Conservation (phyloP, 1,140 invertebrate species). For the Tyrophagus putrescentiae region DNA sequence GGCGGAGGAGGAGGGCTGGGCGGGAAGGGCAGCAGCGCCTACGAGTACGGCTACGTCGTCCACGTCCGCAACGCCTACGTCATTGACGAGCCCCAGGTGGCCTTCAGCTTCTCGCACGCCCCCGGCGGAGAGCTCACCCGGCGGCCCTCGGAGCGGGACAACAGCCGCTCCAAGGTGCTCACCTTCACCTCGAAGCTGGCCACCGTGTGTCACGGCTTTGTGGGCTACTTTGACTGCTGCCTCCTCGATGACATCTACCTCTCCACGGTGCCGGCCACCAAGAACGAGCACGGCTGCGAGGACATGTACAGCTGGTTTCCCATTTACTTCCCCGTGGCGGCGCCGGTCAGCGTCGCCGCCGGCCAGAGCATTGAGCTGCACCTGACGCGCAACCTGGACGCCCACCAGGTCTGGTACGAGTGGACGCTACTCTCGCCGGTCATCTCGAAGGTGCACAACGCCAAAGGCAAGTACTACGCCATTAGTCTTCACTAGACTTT, state of each 20-base stretch:
- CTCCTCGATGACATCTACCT: constrained; percentile 68
- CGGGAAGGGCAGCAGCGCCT: constrained; percentile 41
- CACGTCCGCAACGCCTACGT: constrained; percentile 76
- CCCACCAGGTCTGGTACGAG: constrained; percentile 86
- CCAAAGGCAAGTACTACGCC: constrained; percentile 57
- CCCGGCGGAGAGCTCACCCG: constrained; percentile 1
- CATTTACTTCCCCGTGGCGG: constrained; percentile 76
- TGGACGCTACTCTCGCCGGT: constrained; percentile 63
- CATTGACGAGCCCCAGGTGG: constrained; percentile 54
- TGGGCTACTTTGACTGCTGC: constrained; percentile 79
- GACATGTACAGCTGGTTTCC: constrained; percentile 99
- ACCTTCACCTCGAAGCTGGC: constrained; percentile 55
- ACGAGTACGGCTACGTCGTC: constrained; percentile 83
- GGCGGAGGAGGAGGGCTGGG: too few relatives aligned
- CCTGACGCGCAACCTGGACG: constrained; percentile 62
- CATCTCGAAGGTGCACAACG: constrained; percentile 54
- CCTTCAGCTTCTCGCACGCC: constrained; percentile 69
- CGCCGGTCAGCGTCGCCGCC: constrained; percentile 52
- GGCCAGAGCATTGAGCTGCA: constrained; percentile 56
- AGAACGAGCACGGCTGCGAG: constrained; percentile 65
- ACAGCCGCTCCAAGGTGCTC: constrained; percentile 50
- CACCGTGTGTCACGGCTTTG: constrained; percentile 75
- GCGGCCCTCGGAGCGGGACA: constrained; percentile 37
- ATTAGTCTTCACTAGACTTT: constrained; percentile 43
- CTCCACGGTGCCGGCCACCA: constrained; percentile 64